Evolutionary conservation across 2,797 vertebrate genomes (phyloP), one percentile per base, ranked within the genome.

Genomic region (Pempheris klunzingeri): DNA sequence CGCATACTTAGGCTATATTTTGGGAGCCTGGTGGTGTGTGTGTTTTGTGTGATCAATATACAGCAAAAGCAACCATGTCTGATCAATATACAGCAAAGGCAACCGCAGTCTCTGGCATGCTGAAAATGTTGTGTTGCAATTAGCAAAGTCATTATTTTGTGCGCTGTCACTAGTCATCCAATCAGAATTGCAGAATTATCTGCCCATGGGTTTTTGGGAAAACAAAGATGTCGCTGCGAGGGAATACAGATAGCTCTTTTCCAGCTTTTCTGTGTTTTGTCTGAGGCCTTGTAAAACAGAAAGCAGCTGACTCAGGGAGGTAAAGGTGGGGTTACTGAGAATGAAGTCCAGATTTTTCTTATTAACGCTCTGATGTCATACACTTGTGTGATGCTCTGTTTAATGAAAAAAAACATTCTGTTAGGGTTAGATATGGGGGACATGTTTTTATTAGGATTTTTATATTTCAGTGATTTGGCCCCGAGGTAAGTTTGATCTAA

Each of bases 1-100:
- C 39, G 13, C 50, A 52, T 26, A 24, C 50, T 73, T n/a, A n/a
- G n/a, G n/a, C n/a, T 20, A 71, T 67, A 38, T 67, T 62, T 60
- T 63, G n/a, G n/a, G n/a, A n/a, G n/a, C n/a, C n/a, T n/a, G n/a
- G n/a, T n/a, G n/a, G n/a, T n/a, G 6, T 34, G 4, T 5, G 17
- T 64, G 18, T 41, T 64, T 52, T 72, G 57, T 46, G 46, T 32
- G 18, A 47, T 53, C 28, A 44, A 17, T 11, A 17, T 36, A 36
- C 28, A 63, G 55, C 41, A 49, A 55, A 63, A 30, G 17, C 4
- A 54, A 10, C 26, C 14, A n/a, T 72, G 57, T 46, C 39, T 32
- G 18, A 47, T 53, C 28, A 44, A 17, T 11, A 17, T 36, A 36
- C 28, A 63, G 55, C 41, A 49, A 55, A 63, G 24, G 17, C 4